Percentiles rank a stretch among this genome's conserved stretches.
Evolutionary conservation across 2,113 vertebrate genomes (phyloP).

Genomic region (Hirundichthys speculiger): DNA sequence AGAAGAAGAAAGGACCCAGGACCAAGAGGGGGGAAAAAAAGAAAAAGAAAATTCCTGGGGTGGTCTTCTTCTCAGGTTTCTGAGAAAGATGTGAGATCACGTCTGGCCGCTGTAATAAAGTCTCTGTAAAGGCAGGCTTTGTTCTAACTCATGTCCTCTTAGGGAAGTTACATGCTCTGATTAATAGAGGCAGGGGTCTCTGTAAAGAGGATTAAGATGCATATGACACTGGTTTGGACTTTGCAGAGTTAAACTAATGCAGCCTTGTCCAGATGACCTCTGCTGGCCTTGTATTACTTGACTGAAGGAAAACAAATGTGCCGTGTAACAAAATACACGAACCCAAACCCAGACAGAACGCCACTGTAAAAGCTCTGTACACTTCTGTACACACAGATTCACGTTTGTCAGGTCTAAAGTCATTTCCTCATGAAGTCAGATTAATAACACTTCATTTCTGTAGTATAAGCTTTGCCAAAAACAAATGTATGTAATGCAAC

Average conservation of each 20-base stretch:
- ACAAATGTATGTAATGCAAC: not conserved
- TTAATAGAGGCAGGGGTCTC: conserved; percentile 44
- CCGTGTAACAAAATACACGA: too few species aligned
- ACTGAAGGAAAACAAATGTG: too few species aligned
- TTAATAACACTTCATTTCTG: too few species aligned
- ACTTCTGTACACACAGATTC: too few species aligned
- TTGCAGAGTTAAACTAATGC: conserved; percentile 25
- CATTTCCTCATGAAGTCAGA: too few species aligned
- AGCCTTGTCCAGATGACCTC: conserved; percentile 11
- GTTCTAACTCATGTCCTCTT: conserved; percentile 62
- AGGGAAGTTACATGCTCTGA: conserved; percentile 57
- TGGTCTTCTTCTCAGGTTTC: conserved; percentile 70
- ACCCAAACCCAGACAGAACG: too few species aligned
- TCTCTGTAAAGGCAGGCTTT: conserved; percentile 56
- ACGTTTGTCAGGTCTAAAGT: too few species aligned
- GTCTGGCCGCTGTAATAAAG: conserved; percentile 62
- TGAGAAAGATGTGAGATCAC: conserved; percentile 65
- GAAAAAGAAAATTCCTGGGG: conserved; percentile 39
- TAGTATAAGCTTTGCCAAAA: too few species aligned
- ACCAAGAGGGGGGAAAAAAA: not conserved
- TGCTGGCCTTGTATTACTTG: too few species aligned
- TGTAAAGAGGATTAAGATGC: conserved; percentile 28
- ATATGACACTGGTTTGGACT: conserved; percentile 24
- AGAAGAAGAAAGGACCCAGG: conserved; percentile 22
- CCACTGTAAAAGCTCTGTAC: too few species aligned